Conservation (phyloP, 2,113 vertebrate genomes). For the Laterallus jamaicensis region DNA sequence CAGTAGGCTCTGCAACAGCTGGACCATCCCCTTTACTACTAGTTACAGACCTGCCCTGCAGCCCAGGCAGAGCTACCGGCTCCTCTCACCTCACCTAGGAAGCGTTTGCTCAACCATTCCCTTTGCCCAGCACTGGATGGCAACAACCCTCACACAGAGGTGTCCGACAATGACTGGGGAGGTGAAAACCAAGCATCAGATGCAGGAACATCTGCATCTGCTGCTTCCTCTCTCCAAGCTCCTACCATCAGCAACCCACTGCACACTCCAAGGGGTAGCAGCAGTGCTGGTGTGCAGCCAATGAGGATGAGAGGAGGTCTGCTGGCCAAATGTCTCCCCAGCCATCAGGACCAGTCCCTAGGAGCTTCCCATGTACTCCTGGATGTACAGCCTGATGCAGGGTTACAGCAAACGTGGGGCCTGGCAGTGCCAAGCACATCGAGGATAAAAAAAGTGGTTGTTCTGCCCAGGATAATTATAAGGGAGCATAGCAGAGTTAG, state of each 20-base stretch:
- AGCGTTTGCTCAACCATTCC: background rate
- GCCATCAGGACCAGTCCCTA: background rate
- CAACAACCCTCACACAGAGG: background rate
- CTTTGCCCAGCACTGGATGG: background rate
- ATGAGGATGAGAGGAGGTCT: background rate
- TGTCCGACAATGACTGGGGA: background rate
- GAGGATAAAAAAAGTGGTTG: background rate
- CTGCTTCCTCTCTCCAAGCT: background rate
- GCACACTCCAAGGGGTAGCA: too few relatives aligned
- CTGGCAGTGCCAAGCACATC: background rate
- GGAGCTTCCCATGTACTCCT: background rate
- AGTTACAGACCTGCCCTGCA: background rate
- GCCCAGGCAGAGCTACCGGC: background rate
- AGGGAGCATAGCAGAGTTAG: background rate
- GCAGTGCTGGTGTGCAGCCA: background rate
- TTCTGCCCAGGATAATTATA: background rate
- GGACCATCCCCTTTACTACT: background rate
- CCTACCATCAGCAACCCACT: background rate
- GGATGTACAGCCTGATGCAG: background rate
- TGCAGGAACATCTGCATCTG: background rate
- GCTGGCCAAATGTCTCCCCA: background rate
- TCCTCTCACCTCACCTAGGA: background rate
- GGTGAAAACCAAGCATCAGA: background rate
- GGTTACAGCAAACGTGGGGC: background rate
- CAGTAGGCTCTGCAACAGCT: background rate